These are phyloP conservation scores for Drosophila repletoides DNA, from an alignment of 1,140 invertebrate species.

Conservation along the genomic window DNA sequence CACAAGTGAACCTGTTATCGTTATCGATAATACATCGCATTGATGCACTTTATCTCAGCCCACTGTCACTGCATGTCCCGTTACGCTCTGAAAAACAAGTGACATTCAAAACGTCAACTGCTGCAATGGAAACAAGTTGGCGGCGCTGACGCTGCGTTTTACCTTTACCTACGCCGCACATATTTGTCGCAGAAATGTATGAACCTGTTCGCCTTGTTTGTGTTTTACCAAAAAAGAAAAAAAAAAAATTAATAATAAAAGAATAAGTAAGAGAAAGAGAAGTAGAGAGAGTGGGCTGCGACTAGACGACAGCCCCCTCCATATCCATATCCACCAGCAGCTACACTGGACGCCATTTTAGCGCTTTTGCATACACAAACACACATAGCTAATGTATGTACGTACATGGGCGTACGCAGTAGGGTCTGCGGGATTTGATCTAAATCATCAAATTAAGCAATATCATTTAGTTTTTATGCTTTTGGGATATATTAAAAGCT, in stretches of 20 bases:
- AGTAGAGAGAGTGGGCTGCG: slow-evolving; percentile 45
- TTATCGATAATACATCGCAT: slow-evolving; percentile 33
- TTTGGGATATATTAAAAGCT: too few species aligned
- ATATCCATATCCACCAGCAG: slow-evolving; percentile 28
- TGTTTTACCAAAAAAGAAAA: slow-evolving; percentile 45
- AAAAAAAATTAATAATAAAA: slow-evolving; percentile 38
- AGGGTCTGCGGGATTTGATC: too few species aligned
- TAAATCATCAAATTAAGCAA: too few species aligned
- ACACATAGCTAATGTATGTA: background rate
- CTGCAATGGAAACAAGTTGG: slow-evolving; percentile 41
- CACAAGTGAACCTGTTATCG: slow-evolving; percentile 31
- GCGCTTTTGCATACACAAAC: slow-evolving; percentile 27
- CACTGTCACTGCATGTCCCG: slow-evolving; percentile 9
- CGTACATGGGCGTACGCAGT: background rate
- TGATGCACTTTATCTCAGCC: too few species aligned
- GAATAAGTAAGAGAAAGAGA: slow-evolving; percentile 27
- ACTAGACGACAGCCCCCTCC: slow-evolving; percentile 35
- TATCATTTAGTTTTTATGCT: too few species aligned
- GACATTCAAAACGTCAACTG: slow-evolving; percentile 70
- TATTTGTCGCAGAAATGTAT: slow-evolving; percentile 59
- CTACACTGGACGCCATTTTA: slow-evolving; percentile 54
- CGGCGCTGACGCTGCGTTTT: slow-evolving; percentile 35
- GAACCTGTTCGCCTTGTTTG: slow-evolving; percentile 76
- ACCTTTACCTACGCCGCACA: slow-evolving; percentile 10
- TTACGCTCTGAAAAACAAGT: slow-evolving; percentile 57